phyloP scores from a whole-genome alignment of 2,888 invertebrate genomes.

The Melikaiella ostensackeni region DNA sequence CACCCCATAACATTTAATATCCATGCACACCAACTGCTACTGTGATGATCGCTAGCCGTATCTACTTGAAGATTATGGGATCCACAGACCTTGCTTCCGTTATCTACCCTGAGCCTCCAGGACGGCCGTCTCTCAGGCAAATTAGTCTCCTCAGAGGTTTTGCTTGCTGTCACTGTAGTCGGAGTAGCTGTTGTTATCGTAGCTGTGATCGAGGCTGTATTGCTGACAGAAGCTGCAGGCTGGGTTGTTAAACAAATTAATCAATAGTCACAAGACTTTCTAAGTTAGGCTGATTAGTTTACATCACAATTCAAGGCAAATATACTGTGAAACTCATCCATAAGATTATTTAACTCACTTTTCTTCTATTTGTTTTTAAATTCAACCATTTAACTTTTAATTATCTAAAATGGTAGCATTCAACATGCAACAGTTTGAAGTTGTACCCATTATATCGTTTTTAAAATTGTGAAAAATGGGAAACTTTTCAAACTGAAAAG shows the following conservation, averaged over 20 bases:
- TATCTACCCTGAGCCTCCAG: slow-evolving; percentile 94
- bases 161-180: slow-evolving; percentile 77
- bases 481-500: no score
- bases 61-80: slow-evolving; percentile 64
- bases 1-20: slow-evolving; percentile 65
- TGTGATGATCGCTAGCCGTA: slow-evolving; percentile 59
- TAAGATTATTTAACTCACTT: not conserved
- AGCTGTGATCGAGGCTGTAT: slow-evolving; percentile 78
- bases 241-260: slow-evolving; percentile 67
- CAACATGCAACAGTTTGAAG: no score
- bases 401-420: no score
- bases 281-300: slow-evolving; percentile 48
- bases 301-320: not conserved
- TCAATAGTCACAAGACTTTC: slow-evolving; percentile 54
- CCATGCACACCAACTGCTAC: slow-evolving; percentile 70
- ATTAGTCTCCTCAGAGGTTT: slow-evolving; percentile 73
- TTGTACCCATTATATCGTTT: no score
- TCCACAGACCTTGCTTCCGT: slow-evolving; percentile 88
- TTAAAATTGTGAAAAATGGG: no score
- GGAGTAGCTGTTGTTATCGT: slow-evolving; percentile 80
- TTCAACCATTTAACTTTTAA: no score
- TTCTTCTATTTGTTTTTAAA: no score
- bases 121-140: slow-evolving; percentile 90
- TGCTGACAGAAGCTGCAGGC: slow-evolving; percentile 74
- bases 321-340: not conserved